Base-by-base conservation (phyloP, 2,113 vertebrate species). In the Callorhinus ursinus region DNA sequence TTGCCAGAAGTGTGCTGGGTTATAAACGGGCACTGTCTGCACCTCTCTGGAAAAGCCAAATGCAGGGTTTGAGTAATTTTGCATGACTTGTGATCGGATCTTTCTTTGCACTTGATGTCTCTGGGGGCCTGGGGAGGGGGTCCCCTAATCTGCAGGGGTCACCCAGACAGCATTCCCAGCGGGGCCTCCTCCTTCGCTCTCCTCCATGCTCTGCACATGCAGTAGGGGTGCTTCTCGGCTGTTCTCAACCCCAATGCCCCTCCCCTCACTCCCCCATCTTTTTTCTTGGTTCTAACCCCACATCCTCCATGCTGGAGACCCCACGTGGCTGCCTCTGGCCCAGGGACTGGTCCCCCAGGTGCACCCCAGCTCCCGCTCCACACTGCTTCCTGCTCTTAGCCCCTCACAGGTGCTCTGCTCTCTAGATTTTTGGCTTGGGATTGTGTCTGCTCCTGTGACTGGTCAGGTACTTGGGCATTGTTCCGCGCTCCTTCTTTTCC, bases 1-100 rank as follows among this genome's bases (percentile, higher is more conserved):
- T 12, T 21, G 4, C 21, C 0, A 1, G 9, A 8, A 1, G 26
- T 0, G 24, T 4, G 12, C 2, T 8, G 51, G 28, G 24, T 18
- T 53, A 12, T 13, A 21, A 31, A 7, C 0, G 5, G 0, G 2
- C 31, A 15, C 11, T 88, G 3, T 14, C 3, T 6, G 15, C 74
- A 5, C 19, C 22, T 71, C 63, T 33, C 53, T 4, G 79, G 39
- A 59, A 53, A 74, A 36, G 19, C 7, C 7, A 2, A 46, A 46
- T 1, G 2, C 7, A 2, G 22, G 6, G 4, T 11, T n/a, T 46
- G 49, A 65, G 46, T 22, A 19, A 21, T 13, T n/a, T 55, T 31
- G 11, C 33, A 14, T 22, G 1, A 28, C 77, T 49, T 39, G 36
- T 36, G 6, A 10, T 39, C 19, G 3, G 7, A 9, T 33, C 13